A percentile compares a stretch with the other conserved stretches of the same genome.
These are phyloP conservation scores for Ichneumon xanthorius DNA, from an alignment of 2,888 invertebrate species.

Conservation along the genomic window DNA sequence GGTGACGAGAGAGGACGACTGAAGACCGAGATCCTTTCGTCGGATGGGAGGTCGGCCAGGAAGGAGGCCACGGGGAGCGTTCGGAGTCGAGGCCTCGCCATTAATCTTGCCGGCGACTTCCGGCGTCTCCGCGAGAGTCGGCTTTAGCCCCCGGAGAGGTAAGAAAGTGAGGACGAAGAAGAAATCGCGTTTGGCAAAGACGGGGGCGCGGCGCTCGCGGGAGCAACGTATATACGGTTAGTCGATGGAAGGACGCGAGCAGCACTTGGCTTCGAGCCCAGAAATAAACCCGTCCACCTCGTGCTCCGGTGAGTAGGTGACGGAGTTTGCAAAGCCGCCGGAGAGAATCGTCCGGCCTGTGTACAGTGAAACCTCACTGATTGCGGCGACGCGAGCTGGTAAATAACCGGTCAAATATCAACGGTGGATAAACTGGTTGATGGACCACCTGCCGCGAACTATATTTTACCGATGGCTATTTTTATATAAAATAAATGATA, in stretches of 20 bases:
- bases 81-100: constrained; percentile 42
- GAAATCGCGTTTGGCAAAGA: constrained; percentile 24
- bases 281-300: constrained; percentile 46
- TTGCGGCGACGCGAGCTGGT: neutral
- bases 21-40: constrained; percentile 11
- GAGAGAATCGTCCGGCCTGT: constrained; percentile 1
- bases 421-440: neutral
- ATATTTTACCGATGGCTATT: neutral
- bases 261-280: constrained; percentile 41
- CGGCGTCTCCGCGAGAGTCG: constrained; percentile 45
- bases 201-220: constrained; percentile 9
- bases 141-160: constrained; percentile 9
- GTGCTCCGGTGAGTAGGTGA: constrained; percentile 30
- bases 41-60: constrained; percentile 28
- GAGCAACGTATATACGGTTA: constrained; percentile 28
- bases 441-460: neutral
- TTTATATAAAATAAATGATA: neutral
- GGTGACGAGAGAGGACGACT: constrained; percentile 12
- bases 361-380: neutral
- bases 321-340: constrained; percentile 1
- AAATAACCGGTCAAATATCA: neutral
- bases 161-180: constrained; percentile 40
- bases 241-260: constrained; percentile 24
- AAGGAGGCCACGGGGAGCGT: constrained; percentile 31
- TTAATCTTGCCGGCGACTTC: constrained; percentile 65